Evolutionary conservation across 2,888 invertebrate genomes (phyloP).

Genomic region (Apamea crenata): DNA sequence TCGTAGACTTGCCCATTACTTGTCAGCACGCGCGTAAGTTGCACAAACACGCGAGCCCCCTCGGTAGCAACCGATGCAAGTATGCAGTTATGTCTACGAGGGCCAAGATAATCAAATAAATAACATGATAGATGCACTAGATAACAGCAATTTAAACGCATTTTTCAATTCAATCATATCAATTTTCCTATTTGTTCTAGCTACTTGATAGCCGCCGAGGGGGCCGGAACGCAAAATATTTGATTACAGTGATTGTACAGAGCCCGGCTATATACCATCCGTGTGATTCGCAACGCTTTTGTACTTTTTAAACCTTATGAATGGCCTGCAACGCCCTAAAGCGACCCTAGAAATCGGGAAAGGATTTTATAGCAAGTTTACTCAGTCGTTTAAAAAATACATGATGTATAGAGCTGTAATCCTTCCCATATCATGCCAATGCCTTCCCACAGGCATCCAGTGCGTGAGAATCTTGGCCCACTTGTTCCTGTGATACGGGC

Average conservation of each 20-base stretch:
- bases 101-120: conserved; percentile 53
- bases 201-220: conserved; percentile 36
- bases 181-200: conserved; percentile 59
- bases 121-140: conserved; percentile 51
- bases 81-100: conserved; percentile 19
- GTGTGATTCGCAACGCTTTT: not conserved
- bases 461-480: not conserved
- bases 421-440: too few relatives aligned
- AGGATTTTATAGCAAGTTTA: not conserved
- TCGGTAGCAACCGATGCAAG: conserved; percentile 11
- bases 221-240: conserved; percentile 46
- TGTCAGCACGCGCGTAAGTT: not conserved
- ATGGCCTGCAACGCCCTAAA: not conserved
- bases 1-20: not conserved
- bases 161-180: conserved; percentile 54
- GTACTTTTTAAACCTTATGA: conserved; percentile 4
- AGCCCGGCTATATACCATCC: not conserved
- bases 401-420: not conserved
- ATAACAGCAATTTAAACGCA: conserved; percentile 51
- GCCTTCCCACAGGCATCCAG: not conserved
- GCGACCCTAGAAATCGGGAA: not conserved
- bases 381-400: not conserved
- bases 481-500: not conserved
- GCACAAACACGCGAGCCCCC: not conserved
- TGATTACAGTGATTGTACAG: conserved; percentile 44